A percentile compares a stretch with the other conserved stretches of the same genome.
Conservation (phyloP, 2,113 vertebrate genomes). For the Corapipo altera region DNA sequence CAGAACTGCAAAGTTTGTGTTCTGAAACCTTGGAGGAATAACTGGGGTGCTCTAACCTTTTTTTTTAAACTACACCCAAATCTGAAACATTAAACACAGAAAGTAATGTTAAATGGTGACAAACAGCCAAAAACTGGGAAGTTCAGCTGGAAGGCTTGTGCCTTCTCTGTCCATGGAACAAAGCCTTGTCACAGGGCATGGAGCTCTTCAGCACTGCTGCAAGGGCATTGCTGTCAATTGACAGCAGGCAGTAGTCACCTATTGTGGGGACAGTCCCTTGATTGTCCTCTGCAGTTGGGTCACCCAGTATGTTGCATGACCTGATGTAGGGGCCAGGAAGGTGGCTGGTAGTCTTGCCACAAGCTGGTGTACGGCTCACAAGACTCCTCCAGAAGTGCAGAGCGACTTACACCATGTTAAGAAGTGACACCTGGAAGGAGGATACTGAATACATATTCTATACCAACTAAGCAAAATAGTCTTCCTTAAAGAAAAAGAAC, state of each 20-base stretch:
- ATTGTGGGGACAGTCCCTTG: rapidly evolving
- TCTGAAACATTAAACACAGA: background rate
- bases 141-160: background rate
- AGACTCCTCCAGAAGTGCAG: background rate
- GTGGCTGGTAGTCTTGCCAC: background rate
- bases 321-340: rapidly evolving
- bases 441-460: background rate
- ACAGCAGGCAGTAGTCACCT: rapidly evolving
- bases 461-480: background rate
- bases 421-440: background rate
- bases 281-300: background rate
- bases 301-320: background rate
- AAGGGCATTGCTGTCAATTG: rapidly evolving
- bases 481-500: background rate
- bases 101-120: background rate
- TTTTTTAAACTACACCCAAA: background rate
- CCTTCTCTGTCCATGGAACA: rapidly evolving
- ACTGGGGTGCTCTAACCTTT: background rate
- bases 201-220: background rate
- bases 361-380: background rate
- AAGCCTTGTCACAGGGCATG: background rate
- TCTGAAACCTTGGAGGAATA: slow-evolving; percentile 12
- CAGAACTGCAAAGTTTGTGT: background rate
- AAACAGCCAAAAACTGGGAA: background rate
- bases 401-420: background rate